Evolutionary conservation across 2,113 vertebrate species (phyloP), one percentile per base, ranked within the genome.

Genomic region (Bos javanicus): DNA sequence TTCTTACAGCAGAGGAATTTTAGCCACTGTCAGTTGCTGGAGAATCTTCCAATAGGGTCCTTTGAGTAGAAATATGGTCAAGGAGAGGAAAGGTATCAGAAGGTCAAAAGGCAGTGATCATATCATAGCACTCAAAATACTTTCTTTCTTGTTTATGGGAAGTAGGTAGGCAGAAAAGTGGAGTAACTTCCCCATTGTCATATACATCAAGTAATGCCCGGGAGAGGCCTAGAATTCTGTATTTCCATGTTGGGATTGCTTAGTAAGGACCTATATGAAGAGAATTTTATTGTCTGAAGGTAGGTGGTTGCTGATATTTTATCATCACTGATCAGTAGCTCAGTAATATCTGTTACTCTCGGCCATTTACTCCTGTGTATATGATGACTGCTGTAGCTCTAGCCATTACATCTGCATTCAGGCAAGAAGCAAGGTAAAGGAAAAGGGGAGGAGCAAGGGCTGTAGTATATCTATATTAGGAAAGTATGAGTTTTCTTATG

Each of bases 1-100:
- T 88, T 54, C 87, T 98, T 87, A 91, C 62, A 52, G 56, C 71
- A 60, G 91, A 67, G 23, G 82, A 85, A 92, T 96, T 97, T 96
- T 95, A 97, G 81, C 62, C 36, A 93, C 26, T 89, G n/a, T 95
- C n/a, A 54, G 59, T 89, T 94, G 89, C 62, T 94, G 50, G 83
- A 78, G 74, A 96, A 91, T 85, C 85, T 67, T 96, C 90, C 67
- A 60, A 0, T 36, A 39, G 52, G 21, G 17, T 81, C 57, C 59
- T 92, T 92, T 80, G 91, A 90, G 62, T 86, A 64, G 54, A 96
- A 82, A 54, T 90, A 52, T 83, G 48, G 17, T 92, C 33, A 90
- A 84, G 81, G 62, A 90, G 80, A 64, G 39, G 52, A 96, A 83
- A 62, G 39, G 19, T 59, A 96, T 94, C 56, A 83, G 67, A 67